Conservation (phyloP, 2,888 invertebrate genomes). For the Tenthredo mesomela region DNA sequence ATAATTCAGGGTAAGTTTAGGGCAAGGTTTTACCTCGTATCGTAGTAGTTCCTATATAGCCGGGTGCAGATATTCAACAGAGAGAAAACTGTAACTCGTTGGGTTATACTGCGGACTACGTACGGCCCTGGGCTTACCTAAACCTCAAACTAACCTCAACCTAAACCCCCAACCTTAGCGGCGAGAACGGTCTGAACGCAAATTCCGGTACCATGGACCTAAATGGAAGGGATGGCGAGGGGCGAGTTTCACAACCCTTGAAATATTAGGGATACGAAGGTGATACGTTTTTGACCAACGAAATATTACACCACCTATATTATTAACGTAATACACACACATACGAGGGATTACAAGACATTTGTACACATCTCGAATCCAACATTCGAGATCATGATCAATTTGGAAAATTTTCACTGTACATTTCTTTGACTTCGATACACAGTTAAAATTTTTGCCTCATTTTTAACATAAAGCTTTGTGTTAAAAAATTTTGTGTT, state of each 20-base stretch:
- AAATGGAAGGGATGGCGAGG: constrained; percentile 30
- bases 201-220: constrained; percentile 17
- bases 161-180: constrained; percentile 11
- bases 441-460: no score
- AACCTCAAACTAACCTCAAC: constrained; percentile 46
- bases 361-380: neutral
- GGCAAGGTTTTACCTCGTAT: neutral
- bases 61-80: neutral
- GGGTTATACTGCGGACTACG: neutral
- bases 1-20: constrained; percentile 42
- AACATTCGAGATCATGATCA: neutral
- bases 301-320: constrained; percentile 12
- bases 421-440: no score
- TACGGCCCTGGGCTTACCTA: constrained; percentile 30
- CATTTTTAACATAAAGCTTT: no score
- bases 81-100: constrained; percentile 27
- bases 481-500: no score
- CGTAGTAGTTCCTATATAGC: neutral
- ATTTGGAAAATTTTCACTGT: no score
- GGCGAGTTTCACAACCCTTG: neutral
- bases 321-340: neutral
- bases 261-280: constrained; percentile 40
- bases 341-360: neutral
- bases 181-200: constrained; percentile 36
- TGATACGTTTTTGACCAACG: constrained; percentile 15